Conservation (phyloP, 2,797 vertebrate genomes). For the Molossus molossus region DNA sequence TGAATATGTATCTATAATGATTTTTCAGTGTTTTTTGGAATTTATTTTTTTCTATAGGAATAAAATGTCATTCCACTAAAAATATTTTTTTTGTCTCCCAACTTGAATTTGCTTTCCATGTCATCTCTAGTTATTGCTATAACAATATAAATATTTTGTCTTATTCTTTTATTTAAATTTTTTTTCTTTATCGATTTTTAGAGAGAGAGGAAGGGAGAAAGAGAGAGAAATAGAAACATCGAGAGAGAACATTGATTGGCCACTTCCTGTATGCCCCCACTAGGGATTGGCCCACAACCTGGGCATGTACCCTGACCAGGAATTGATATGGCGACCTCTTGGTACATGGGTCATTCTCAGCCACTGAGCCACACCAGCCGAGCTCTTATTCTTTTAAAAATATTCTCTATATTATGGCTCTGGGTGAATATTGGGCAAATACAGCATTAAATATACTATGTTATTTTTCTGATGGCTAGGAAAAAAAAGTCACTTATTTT, state of each 20-base stretch:
- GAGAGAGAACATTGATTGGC: too few relatives aligned
- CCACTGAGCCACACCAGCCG: too few relatives aligned
- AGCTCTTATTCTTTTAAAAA: not conserved
- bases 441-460: not conserved
- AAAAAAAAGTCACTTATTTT: conserved; percentile 25
- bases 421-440: conserved; percentile 2
- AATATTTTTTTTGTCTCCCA: not conserved
- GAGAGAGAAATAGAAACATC: too few relatives aligned
- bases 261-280: too few relatives aligned
- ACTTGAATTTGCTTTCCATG: not conserved
- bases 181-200: too few relatives aligned
- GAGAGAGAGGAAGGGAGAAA: too few relatives aligned
- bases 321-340: too few relatives aligned
- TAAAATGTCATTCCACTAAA: conserved; percentile 57
- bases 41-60: not conserved
- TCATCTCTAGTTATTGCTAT: not conserved
- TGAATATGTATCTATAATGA: conserved; percentile 55
- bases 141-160: not conserved
- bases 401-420: conserved; percentile 21
- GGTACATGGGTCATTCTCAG: too few relatives aligned
- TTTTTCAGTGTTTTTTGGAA: conserved; percentile 51
- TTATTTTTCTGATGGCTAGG: not conserved
- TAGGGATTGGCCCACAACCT: too few relatives aligned
- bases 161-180: not conserved
- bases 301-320: too few relatives aligned